Base-by-base conservation (phyloP, 2,797 vertebrate species). In the Gambusia yucatana region DNA sequence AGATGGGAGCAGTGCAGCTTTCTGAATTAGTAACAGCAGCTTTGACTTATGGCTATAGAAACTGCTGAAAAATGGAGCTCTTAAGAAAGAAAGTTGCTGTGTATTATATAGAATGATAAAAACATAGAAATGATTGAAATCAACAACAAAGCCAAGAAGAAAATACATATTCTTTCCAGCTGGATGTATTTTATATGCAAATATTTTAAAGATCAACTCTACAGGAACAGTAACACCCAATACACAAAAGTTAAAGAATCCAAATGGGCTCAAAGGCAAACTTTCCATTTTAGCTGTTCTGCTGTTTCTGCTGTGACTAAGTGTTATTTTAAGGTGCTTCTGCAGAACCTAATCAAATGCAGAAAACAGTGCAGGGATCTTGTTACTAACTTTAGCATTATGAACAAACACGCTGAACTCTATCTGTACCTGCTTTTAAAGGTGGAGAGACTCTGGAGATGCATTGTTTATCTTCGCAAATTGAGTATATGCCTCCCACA, bases 391-490 rank as follows among this genome's bases (percentile, higher is more conserved):
- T 77, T 50, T 57, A 59, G 82, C 65, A 69, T 57, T 47, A 28
- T 1, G 25, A 47, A 41, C 78, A 77, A 43, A 47, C 47, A 61
- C 1, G 41, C 55, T 33, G 57, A 72, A 39, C 57, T 76, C 25
- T 16, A 39, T 20, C 43, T 76, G 73, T 57, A 65, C 47, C 73
- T 63, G 76, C 73, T 69, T 69, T n/a, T 44, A 73, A 14, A 78
- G 77, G 75, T 46, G 75, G 11, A 75, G 36, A 50, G 63, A 77
- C 55, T 77, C 48, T 79, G 75, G 72, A 76, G 61, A 33, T 36
- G 57, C 71, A 74, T 28, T 76, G 74, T 70, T 75, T 55, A 77
- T 77, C 48, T 72, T 63, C 41, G 55, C 61, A 73, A 76, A 76
- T 72, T 52, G 75, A 71, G 74, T 47, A 28, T 33, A 22, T 33